Conservation (phyloP, 2,113 vertebrate species). For the Tiliqua scincoides region DNA sequence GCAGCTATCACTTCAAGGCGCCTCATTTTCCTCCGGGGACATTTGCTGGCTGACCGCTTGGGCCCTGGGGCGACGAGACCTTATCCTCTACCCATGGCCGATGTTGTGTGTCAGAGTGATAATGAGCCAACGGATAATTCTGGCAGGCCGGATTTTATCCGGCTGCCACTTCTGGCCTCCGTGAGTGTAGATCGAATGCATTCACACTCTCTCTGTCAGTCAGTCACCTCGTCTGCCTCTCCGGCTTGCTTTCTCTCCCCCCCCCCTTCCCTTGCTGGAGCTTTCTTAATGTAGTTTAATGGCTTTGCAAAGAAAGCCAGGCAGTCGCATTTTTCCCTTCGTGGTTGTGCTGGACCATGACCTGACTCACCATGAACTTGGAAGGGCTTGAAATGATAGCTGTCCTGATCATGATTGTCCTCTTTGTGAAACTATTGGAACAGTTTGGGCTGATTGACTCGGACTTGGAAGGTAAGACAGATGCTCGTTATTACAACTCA, state of each 20-base stretch:
- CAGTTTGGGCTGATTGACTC: conserved; percentile 95
- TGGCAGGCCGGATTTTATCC: conserved; percentile 63
- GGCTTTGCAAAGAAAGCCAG: conserved; percentile 79
- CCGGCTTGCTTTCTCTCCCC: conserved; percentile 64
- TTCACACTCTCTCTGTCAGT: conserved; percentile 49
- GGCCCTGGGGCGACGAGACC: conserved; percentile 47
- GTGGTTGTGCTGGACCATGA: conserved; percentile 83
- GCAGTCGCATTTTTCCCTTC: conserved; percentile 72
- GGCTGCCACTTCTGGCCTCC: conserved; percentile 69
- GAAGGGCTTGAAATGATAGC: conserved; percentile 99
- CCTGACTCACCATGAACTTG: conserved; percentile 92
- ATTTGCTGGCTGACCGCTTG: conserved; percentile 41
- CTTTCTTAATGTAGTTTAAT: conserved; percentile 81
- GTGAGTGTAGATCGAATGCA: conserved; percentile 59
- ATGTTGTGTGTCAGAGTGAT: conserved; percentile 54
- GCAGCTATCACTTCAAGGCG: conserved; percentile 28
- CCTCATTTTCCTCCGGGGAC: conserved; percentile 29
- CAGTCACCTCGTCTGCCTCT: conserved; percentile 63
- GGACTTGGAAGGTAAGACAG: conserved; percentile 91
- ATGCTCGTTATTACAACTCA: conserved; percentile 56
- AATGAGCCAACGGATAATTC: conserved; percentile 56
- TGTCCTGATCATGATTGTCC: conserved; percentile 92
- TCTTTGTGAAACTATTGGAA: conserved; percentile 97
- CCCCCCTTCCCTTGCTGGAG: conserved; percentile 64
- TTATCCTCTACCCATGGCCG: conserved; percentile 50